These are phyloP conservation scores for Sanderia malayensis DNA, from an alignment of 30 jellyfish, hydroid and myxozoan species.

Conservation along the genomic window DNA sequence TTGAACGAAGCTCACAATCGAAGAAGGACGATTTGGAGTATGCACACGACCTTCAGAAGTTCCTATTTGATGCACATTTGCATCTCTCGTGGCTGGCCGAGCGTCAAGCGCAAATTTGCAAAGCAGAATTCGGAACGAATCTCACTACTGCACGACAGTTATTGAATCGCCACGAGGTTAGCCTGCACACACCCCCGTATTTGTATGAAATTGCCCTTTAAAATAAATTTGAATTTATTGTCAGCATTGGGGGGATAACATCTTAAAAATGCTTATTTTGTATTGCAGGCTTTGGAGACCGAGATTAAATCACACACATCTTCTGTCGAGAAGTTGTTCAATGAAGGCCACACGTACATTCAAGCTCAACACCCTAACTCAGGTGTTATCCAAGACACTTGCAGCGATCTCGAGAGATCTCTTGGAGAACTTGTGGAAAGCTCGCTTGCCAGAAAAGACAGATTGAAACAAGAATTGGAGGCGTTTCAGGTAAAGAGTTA, in stretches of 20 bases:
- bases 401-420: constrained; percentile 11
- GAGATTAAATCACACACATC: constrained; percentile 46
- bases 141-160: constrained; percentile 44
- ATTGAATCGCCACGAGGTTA: constrained; percentile 62
- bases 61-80: constrained; percentile 39
- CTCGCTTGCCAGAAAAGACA: constrained; percentile 22
- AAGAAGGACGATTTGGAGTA: constrained; percentile 12
- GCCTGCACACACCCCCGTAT: no score
- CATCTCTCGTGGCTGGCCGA: constrained; percentile 52
- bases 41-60: constrained; percentile 43
- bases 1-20: constrained; percentile 14
- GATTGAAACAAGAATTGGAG: constrained; percentile 22
- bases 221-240: no score
- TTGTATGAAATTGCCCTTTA: not conserved
- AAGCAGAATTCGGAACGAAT: constrained; percentile 37
- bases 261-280: no score
- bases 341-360: constrained; percentile 26
- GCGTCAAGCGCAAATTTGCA: constrained; percentile 34
- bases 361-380: not conserved
- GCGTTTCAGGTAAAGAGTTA: constrained; percentile 71
- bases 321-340: constrained; percentile 16
- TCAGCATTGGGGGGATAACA: no score
- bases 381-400: constrained; percentile 5
- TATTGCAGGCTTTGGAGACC: constrained; percentile 57
- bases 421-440: constrained; percentile 6